These are phyloP conservation scores for Rhinophrynus dorsalis DNA, from an alignment of 2,797 vertebrate genomes.

Conservation along the genomic window DNA sequence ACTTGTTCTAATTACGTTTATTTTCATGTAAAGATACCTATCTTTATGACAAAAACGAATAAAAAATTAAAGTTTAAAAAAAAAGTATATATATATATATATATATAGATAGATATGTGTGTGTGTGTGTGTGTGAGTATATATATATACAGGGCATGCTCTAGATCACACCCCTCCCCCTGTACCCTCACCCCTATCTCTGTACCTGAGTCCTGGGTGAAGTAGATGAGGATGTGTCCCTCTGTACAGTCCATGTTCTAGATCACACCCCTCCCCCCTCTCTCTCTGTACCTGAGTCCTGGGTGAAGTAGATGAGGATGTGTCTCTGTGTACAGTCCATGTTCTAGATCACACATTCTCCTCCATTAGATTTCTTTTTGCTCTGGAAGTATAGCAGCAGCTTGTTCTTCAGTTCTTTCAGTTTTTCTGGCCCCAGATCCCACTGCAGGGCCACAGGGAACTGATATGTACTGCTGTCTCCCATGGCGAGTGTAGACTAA, in stretches of 20 bases:
- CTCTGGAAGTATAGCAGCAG: constrained; percentile 16
- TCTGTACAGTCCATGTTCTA: not conserved
- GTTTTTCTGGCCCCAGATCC: constrained; percentile 1
- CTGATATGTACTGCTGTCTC: not conserved
- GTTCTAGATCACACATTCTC: constrained; percentile 9
- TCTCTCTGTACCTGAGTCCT: constrained; percentile 10
- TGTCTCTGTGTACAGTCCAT: not conserved
- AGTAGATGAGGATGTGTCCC: not conserved
- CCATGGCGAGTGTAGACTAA: not conserved
- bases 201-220: not conserved
- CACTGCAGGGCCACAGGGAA: constrained; percentile 2
- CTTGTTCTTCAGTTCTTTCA: constrained; percentile 11
- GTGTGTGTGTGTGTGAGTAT: too few relatives aligned
- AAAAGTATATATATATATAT: too few relatives aligned
- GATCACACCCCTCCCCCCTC: not conserved
- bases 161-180: too few relatives aligned
- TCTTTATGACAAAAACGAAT: too few relatives aligned
- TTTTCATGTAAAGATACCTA: too few relatives aligned
- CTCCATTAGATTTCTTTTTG: constrained; percentile 7
- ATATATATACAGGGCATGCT: too few relatives aligned
- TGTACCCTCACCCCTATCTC: not conserved
- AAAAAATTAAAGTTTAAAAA: too few relatives aligned
- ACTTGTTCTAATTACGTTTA: too few relatives aligned
- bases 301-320: constrained; percentile 4
- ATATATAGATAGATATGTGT: too few relatives aligned